phyloP scores from a whole-genome alignment of 1,140 invertebrate genomes.

The Heterodera carotae region DNA sequence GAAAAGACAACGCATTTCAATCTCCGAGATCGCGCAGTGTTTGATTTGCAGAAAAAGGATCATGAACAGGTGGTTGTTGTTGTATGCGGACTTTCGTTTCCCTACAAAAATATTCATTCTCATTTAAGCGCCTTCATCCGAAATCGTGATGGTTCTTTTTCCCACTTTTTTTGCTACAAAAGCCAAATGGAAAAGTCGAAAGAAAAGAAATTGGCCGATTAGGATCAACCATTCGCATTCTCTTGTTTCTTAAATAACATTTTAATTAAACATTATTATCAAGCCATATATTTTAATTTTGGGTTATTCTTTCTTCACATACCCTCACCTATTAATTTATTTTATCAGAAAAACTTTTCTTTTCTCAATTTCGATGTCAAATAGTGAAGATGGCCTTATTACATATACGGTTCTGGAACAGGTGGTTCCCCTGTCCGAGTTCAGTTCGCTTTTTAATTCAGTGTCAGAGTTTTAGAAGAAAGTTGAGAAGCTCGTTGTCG shows the following conservation, averaged over 20 bases:
- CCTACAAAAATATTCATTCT: neutral
- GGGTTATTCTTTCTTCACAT: no score
- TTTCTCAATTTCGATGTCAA: neutral
- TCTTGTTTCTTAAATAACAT: neutral
- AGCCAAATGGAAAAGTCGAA: neutral
- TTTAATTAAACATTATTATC: no score
- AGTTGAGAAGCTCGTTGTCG: conserved; percentile 1
- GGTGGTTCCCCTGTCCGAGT: neutral
- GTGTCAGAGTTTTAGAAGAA: neutral
- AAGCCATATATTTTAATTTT: no score
- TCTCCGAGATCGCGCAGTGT: conserved; percentile 36
- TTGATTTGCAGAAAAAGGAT: conserved; percentile 44
- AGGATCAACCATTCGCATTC: no score
- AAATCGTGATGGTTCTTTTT: conserved; percentile 28
- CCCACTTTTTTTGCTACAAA: conserved; percentile 50
- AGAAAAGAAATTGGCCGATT: neutral
- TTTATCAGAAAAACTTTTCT: no score
- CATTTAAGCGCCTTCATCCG: conserved; percentile 49
- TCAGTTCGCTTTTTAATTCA: neutral
- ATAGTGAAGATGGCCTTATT: conserved; percentile 1
- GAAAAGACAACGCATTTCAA: conserved; percentile 26
- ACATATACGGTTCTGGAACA: neutral
- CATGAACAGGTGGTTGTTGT: conserved; percentile 46
- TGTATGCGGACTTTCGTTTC: neutral
- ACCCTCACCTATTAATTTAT: no score